phyloP scores from a whole-genome alignment of 1,140 invertebrate genomes.

The Saxidomus purpurata region DNA sequence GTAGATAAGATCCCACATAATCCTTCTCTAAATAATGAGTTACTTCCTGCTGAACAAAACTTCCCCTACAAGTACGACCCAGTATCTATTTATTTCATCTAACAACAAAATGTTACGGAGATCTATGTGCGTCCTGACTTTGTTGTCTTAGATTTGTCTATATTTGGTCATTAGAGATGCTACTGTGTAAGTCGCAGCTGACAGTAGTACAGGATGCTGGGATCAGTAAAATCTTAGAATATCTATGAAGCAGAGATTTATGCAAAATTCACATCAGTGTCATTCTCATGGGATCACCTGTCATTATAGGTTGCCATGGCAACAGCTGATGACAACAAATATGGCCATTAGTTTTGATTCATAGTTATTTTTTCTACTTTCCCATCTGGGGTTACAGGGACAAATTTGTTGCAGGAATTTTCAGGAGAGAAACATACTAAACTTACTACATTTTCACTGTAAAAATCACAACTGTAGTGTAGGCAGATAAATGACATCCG shows the following conservation, averaged over 20 bases:
- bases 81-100: too few species aligned
- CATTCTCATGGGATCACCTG: constrained; percentile 43
- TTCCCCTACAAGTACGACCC: too few species aligned
- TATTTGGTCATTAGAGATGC: background rate
- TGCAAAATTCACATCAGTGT: constrained; percentile 32
- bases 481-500: too few species aligned
- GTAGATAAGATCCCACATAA: too few species aligned
- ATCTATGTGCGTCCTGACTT: background rate
- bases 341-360: constrained; percentile 21
- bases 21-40: too few species aligned
- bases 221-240: constrained; percentile 19
- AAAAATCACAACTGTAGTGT: too few species aligned
- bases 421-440: background rate
- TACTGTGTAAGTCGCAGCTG: background rate
- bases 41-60: too few species aligned
- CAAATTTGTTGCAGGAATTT: background rate
- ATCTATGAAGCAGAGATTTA: background rate
- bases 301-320: constrained; percentile 9
- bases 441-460: too few species aligned
- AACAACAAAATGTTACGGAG: too few species aligned
- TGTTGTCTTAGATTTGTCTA: background rate
- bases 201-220: background rate
- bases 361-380: background rate
- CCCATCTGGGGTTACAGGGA: background rate
- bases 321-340: constrained; percentile 22